Evolutionary conservation across 2,888 invertebrate species (phyloP).

Genomic region (Andrena dorsata): DNA sequence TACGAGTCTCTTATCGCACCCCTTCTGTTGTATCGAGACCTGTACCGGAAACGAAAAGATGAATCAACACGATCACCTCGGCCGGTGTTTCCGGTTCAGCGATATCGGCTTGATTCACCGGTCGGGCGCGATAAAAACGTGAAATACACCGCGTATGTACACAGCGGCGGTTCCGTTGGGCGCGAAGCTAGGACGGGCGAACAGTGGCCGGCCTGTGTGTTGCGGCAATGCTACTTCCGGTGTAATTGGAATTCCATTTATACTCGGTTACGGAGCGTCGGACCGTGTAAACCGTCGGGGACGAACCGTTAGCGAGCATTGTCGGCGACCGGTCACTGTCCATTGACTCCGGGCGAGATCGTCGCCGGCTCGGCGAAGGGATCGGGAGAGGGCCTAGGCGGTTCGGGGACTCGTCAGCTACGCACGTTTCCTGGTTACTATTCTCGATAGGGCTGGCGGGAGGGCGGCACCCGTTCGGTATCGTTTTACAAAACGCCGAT

Average conservation of each 20-base stretch:
- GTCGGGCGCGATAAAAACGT: background rate
- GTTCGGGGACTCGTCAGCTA: background rate
- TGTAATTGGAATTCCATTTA: conserved; percentile 59
- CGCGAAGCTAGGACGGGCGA: conserved; percentile 2
- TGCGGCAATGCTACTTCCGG: conserved; percentile 62
- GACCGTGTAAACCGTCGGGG: conserved; percentile 56
- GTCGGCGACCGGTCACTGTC: conserved; percentile 23
- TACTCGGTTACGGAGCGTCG: conserved; percentile 53
- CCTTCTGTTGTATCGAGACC: background rate
- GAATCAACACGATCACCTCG: background rate
- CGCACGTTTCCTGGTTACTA: conserved; percentile 34
- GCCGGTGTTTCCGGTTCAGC: background rate
- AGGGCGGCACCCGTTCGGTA: conserved; percentile 28
- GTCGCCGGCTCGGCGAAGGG: background rate
- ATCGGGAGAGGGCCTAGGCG: background rate
- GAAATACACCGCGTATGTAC: background rate
- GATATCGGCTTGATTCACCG: conserved; percentile 2
- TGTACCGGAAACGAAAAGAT: background rate
- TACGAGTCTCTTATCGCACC: background rate
- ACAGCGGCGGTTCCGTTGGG: background rate
- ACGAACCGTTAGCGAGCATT: conserved; percentile 55
- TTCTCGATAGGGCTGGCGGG: background rate
- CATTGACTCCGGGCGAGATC: conserved; percentile 15
- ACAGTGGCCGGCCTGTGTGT: conserved; percentile 44
- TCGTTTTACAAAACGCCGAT: conserved; percentile 49